These are phyloP conservation scores for Sebastes umbrosus DNA, from an alignment of 2,797 vertebrate genomes.

Conservation along the genomic window DNA sequence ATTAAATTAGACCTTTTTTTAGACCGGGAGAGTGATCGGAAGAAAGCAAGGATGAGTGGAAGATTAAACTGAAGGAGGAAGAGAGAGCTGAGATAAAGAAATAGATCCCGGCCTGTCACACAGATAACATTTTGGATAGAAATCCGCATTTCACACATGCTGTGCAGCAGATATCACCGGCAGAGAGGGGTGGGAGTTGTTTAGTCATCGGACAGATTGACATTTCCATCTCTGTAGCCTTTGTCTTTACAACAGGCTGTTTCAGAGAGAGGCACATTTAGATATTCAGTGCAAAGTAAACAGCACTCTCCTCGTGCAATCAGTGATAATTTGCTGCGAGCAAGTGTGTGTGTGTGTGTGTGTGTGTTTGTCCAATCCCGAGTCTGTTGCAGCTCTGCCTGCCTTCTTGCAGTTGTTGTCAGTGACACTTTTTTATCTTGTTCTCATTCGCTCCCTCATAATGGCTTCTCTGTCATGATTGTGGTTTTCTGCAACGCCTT, in stretches of 20 bases:
- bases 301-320: conserved; percentile 40
- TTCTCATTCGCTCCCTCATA: conserved; percentile 61
- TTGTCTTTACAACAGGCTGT: conserved; percentile 50
- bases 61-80: conserved; percentile 3
- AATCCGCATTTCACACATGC: conserved; percentile 15
- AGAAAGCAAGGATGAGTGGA: conserved; percentile 7
- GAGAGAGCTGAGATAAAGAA: background rate
- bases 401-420: conserved; percentile 43
- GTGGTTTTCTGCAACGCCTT: conserved; percentile 67
- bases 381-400: conserved; percentile 30
- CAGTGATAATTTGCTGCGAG: conserved; percentile 48
- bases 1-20: conserved; percentile 38
- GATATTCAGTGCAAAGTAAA: conserved; percentile 57
- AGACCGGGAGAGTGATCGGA: background rate
- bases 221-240: conserved; percentile 59
- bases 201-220: conserved; percentile 57
- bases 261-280: conserved; percentile 36
- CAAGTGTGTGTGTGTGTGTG: conserved; percentile 9
- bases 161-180: conserved; percentile 17
- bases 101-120: background rate
- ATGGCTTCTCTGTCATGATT: conserved; percentile 69
- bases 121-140: conserved; percentile 11
- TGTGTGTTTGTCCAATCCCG: conserved; percentile 26
- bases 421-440: conserved; percentile 52
- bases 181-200: conserved; percentile 40